Base-by-base conservation (phyloP, 2,113 vertebrate genomes). In the Osmerus eperlanus region DNA sequence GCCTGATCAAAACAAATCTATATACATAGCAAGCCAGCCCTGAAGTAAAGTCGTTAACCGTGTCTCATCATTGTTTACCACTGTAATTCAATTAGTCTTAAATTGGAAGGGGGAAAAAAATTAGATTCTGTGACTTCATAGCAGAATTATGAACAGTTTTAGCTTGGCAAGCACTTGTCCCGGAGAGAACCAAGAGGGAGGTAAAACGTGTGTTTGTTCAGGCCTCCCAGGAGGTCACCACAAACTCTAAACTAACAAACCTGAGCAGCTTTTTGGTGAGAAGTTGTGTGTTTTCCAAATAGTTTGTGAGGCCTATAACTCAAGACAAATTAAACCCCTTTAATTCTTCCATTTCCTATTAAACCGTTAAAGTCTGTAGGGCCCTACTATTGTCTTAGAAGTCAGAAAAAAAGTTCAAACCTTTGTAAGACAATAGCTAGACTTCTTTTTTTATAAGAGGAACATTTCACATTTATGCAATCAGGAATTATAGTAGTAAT, bases 81-180 rank as follows among this genome's bases (percentile, higher is more conserved):
- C 81, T 80, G 90, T 94, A 96, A 96, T 93, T 95, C 93, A 95
- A 91, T 68, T 84, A 91, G 94, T 95, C 94, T 93, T 89, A 83
- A 87, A 94, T 90, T 92, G 93, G 93, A 96, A 94, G 90, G 92
- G 94, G 90, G 91, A 94, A 88, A 94, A 92, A 93, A 93, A 95
- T 92, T 93, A 90, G 88, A 96, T 95, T 96, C 92, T 91, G 93
- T 95, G 94, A 92, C 92, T 93, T 96, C 93, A 94, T 89, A 92
- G 93, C 89, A 86, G 87, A 95, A 94, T 94, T 94, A 94, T 94
- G 93, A 93, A 92, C 90, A 92, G 92, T 92, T 95, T 93, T 86
- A 91, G 88, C 90, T 86, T 93, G 89, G 89, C 92, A 89, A 93
- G 90, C 89, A 91, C 92, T 93, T 91, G 88, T 91, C 87, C 93